These are phyloP conservation scores for Albula glossodonta DNA, from an alignment of 2,113 vertebrate species.

Conservation along the genomic window DNA sequence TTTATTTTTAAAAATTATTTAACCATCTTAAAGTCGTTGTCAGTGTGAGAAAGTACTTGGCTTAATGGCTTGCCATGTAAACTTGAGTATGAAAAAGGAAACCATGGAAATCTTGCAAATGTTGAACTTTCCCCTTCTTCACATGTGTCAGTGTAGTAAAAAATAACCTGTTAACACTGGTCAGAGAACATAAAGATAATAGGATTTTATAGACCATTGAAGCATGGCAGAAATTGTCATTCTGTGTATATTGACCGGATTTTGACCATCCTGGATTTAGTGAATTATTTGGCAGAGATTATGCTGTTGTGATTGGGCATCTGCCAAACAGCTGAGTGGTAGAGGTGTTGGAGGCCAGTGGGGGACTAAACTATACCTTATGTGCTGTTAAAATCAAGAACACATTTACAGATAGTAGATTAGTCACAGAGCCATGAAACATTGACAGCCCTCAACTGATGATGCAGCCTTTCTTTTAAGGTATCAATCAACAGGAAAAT, in stretches of 20 bases:
- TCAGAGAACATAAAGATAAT: not conserved
- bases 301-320: not conserved
- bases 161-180: not conserved
- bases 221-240: not conserved
- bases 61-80: not conserved
- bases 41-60: too few relatives aligned
- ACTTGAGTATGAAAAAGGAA: not conserved
- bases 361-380: not conserved
- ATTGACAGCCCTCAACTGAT: too few relatives aligned
- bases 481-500: too few relatives aligned
- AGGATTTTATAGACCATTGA: not conserved
- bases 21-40: not conserved
- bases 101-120: not conserved
- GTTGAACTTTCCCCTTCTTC: not conserved
- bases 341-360: not conserved
- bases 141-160: not conserved
- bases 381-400: not conserved
- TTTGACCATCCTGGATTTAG: not conserved
- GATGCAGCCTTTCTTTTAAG: too few relatives aligned
- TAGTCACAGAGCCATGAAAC: too few relatives aligned
- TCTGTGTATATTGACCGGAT: not conserved
- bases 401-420: too few relatives aligned
- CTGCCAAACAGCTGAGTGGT: not conserved
- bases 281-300: not conserved
- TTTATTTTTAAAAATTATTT: not conserved